Evolutionary conservation across 2,113 vertebrate species (phyloP), one percentile per base, ranked within the genome.

Genomic region (Calyptomena viridis): DNA sequence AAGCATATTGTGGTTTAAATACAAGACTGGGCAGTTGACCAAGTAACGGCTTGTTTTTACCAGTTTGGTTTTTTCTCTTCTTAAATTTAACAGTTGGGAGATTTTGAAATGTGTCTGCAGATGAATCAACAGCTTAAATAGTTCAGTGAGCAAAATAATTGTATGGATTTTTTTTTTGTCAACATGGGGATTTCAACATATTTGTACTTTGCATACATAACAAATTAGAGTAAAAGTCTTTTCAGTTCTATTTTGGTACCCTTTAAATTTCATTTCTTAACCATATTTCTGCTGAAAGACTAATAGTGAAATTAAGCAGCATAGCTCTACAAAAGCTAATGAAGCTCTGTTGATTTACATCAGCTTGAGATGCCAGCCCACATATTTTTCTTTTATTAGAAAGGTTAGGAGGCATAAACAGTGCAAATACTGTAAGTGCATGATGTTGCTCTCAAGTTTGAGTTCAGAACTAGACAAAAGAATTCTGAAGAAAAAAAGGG

Each of bases 121-220:
- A 90, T 78, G 83, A 94, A 94, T 94, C 79, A 92, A 86, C 76
- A 75, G 72, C 68, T 95, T 88, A 93, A 92, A 69, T 35, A 80
- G 52, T 81, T 90, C 90, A 84, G 27, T 56, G 73, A 97, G 52
- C 59, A 92, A 93, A 92, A 81, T 89, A 88, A 93, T 89, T 81
- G 27, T 81, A 90, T 42, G 46, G 63, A 68, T 55, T 67, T 83
- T 81, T 85, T n/a, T 87, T 79, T 84, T 8, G 27, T 86, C 76
- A 84, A 58, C 85, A 33, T 42, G 59, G 79, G 35, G 72, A 89
- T 93, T 93, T 94, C 77, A 94, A 88, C 63, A n/a, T 76, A 94
- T 84, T 86, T 92, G 50, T 56, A 90, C 42, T 90, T 77, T 64
- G 76, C 80, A 96, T 75, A 84, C 59, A 42, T 37, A 89, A 90